Conservation (phyloP, 2,797 vertebrate species). For the Sebastes nivosus region DNA sequence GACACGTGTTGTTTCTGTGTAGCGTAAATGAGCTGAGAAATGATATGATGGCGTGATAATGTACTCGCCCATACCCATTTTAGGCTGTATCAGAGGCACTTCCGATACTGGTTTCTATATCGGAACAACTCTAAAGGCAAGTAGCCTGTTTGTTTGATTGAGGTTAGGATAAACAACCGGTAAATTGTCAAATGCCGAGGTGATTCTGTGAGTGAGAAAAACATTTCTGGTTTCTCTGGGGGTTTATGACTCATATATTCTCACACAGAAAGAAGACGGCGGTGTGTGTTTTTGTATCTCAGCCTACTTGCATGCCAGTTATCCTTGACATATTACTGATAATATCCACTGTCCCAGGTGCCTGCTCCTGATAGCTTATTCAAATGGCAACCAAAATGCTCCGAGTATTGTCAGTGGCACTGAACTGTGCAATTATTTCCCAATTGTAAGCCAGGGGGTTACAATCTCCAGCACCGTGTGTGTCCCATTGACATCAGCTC, state of each 20-base stretch:
- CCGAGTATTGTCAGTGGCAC: constrained; percentile 42
- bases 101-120: not conserved
- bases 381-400: constrained; percentile 47
- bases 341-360: constrained; percentile 56
- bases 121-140: not conserved
- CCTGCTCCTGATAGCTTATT: constrained; percentile 50
- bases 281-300: not conserved
- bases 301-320: not conserved
- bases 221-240: not conserved
- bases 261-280: not conserved
- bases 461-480: constrained; percentile 15
- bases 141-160: not conserved
- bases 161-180: not conserved
- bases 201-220: not conserved
- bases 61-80: not conserved
- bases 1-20: too few species aligned
- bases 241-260: not conserved
- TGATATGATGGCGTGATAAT: not conserved
- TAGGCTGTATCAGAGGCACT: not conserved
- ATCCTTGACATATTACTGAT: constrained; percentile 36
- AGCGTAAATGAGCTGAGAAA: not conserved
- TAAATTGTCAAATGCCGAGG: not conserved
- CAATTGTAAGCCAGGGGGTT: constrained; percentile 38
- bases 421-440: constrained; percentile 66
- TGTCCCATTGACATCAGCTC: not conserved